These are phyloP conservation scores for Asteroscopus sphinx DNA, from an alignment of 2,888 invertebrate species.

Conservation along the genomic window DNA sequence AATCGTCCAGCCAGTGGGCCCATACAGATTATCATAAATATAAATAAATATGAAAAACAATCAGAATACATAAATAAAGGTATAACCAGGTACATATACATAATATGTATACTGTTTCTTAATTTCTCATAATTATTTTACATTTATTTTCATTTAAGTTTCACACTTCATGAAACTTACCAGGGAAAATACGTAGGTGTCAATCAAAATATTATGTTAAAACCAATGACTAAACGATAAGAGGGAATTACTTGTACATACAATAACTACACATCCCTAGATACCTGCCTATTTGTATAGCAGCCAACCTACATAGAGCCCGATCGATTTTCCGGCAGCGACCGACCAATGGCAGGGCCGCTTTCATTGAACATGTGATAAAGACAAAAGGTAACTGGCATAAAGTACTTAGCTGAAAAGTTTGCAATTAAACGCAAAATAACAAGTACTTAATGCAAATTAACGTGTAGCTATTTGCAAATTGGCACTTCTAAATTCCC, in stretches of 20 bases:
- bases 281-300: slow-evolving; percentile 11
- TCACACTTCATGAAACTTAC: slow-evolving; percentile 1
- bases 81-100: too few relatives aligned
- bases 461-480: neutral
- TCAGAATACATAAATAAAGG: too few relatives aligned
- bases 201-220: slow-evolving; percentile 16
- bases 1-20: too few relatives aligned
- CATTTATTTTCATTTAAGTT: too few relatives aligned
- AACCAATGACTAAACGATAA: slow-evolving; percentile 39
- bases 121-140: too few relatives aligned
- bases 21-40: too few relatives aligned
- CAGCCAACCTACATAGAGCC: slow-evolving; percentile 52
- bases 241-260: slow-evolving; percentile 34
- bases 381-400: slow-evolving; percentile 19
- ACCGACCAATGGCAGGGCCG: slow-evolving; percentile 54
- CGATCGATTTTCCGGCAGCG: slow-evolving; percentile 62
- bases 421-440: slow-evolving; percentile 13
- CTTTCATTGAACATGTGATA: slow-evolving; percentile 9
- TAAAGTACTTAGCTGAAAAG: slow-evolving; percentile 1
- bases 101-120: too few relatives aligned
- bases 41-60: too few relatives aligned
- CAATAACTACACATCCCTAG: neutral
- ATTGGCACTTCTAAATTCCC: neutral
- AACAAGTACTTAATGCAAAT: neutral
- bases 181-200: slow-evolving; percentile 27